Conservation (phyloP, 2,888 invertebrate genomes). For the Hydrotaea diabolus region DNA sequence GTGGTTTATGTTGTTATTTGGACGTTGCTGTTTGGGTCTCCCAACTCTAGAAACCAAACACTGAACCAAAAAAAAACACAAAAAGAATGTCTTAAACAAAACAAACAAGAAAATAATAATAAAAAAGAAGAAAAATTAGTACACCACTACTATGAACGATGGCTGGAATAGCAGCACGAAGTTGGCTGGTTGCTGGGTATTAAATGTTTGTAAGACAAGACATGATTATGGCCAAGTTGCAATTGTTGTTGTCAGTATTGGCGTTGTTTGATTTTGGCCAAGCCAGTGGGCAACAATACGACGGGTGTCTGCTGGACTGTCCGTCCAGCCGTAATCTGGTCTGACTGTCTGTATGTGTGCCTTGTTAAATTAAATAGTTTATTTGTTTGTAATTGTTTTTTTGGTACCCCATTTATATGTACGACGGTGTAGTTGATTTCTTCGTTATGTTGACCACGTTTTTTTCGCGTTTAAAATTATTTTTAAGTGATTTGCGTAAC, state of each 20-base stretch:
- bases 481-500: conserved; percentile 58
- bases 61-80: conserved; percentile 18
- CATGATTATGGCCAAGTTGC: conserved; percentile 44
- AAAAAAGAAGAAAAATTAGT: conserved; percentile 27
- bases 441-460: conserved; percentile 56
- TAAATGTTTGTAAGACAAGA: conserved; percentile 32
- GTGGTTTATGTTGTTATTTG: conserved; percentile 2
- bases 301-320: conserved; percentile 23
- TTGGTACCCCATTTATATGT: conserved; percentile 21
- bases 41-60: conserved; percentile 4
- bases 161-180: not conserved
- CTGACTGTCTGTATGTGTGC: not conserved
- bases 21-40: conserved; percentile 9
- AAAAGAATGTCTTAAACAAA: not conserved
- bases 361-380: conserved; percentile 40
- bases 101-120: not conserved
- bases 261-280: conserved; percentile 7
- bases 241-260: conserved; percentile 17
- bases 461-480: conserved; percentile 37
- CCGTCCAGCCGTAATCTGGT: too few relatives aligned
- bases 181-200: conserved; percentile 3
- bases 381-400: conserved; percentile 38
- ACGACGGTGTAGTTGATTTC: conserved; percentile 14
- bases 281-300: not conserved
- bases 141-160: conserved; percentile 5